A percentile compares a stretch with the other conserved stretches of the same genome.
These are phyloP conservation scores for Pollachius pollachius DNA, from an alignment of 2,113 vertebrate genomes.

Conservation along the genomic window DNA sequence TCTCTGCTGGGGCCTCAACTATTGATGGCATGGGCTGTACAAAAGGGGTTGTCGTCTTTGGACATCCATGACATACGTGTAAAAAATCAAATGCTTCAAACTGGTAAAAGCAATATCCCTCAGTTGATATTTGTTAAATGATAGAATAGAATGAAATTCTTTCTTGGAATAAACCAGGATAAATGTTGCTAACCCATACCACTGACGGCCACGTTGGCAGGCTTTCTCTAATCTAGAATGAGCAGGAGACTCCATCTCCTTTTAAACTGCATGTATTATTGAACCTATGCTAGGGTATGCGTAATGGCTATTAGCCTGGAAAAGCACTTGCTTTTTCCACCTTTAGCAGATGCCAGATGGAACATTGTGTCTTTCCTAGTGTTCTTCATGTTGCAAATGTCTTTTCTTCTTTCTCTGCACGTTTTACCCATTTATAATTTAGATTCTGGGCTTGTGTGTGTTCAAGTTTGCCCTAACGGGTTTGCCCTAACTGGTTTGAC, in stretches of 20 bases:
- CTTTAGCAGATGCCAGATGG: conserved; percentile 20
- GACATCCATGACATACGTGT: conserved; percentile 2
- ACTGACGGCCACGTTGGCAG: conserved; percentile 18
- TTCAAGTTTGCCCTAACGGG: neutral
- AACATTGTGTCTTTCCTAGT: conserved; percentile 2
- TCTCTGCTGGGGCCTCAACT: neutral
- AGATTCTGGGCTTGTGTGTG: neutral
- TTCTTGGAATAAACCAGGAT: neutral
- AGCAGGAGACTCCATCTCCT: conserved; percentile 34
- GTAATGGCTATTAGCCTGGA: conserved; percentile 35
- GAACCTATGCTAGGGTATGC: conserved; percentile 38
- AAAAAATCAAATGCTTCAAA: neutral
- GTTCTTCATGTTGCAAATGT: neutral
- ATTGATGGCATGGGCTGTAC: neutral
- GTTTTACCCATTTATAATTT: neutral
- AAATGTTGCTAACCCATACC: neutral
- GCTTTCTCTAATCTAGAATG: conserved; percentile 29
- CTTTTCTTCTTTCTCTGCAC: neutral
- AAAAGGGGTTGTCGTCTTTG: conserved; percentile 12
- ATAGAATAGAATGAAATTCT: no score
- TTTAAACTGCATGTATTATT: conserved; percentile 49
- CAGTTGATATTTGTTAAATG: no score
- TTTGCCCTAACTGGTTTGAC: neutral
- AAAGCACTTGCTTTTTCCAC: conserved; percentile 6
- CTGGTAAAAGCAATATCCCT: no score